Base-by-base conservation (phyloP, 2,797 vertebrate genomes). In the Cygnus olor region DNA sequence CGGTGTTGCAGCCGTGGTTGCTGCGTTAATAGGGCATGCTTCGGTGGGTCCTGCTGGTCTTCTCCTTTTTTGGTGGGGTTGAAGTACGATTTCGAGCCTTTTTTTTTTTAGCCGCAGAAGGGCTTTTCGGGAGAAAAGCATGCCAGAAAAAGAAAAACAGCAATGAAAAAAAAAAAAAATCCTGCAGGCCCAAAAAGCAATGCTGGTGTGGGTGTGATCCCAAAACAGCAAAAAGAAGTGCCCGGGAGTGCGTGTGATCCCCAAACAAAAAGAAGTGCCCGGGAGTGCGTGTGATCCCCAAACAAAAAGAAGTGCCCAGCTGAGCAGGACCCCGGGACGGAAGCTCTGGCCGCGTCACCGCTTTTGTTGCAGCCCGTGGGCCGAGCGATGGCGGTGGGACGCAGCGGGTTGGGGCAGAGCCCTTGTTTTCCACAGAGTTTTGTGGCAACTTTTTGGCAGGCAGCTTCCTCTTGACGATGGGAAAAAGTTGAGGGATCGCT, bases 381-480 rank as follows among this genome's bases (percentile, higher is more conserved):
- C 7, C 47, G 0, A 0, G 85, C 1, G 70, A 1, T 38, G 78
- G 40, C 19, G 3, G 36, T 3, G 80, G 80, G 69, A 45, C 12
- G 8, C 27, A 25, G 1, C 34, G 42, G 2, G 2, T 0, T 3
- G 90, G 63, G 19, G 47, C 1, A 34, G 74, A 68, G 77, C 88
- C 24, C 44, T 4, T 4, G 3, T 14, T 88, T 73, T 32, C 56
- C 5, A 12, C 36, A 3, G 8, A 66, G 11, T 4, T 66, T 15
- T 20, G 40, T 40, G 77, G 87, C 45, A 0, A 10, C 32, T 10
- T 53, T 24, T 20, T 8, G 91, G 85, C 58, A 16, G 5, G 38
- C 56, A 2, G 28, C 8, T 2, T 17, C 1, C 68, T 56, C 5
- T 4, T 6, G 68, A 0, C 5, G 30, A 20, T 3, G 2, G 10